Evolutionary conservation across 2,113 vertebrate species (phyloP).

Genomic region (Bubo blakistoni): DNA sequence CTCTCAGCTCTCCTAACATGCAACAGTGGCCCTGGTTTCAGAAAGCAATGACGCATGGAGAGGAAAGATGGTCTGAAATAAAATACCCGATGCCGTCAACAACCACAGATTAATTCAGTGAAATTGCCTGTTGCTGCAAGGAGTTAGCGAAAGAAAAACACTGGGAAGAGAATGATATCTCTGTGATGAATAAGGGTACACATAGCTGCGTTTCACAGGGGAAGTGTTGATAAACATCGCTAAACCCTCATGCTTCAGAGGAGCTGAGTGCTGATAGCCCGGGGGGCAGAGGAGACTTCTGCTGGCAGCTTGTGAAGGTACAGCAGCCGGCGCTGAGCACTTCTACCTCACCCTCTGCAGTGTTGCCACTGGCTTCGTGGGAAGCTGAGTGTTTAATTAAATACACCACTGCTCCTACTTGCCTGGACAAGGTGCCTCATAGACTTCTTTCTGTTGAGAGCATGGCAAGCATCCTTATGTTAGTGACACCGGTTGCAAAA

Average conservation of each 20-base stretch:
- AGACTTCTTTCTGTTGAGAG: not conserved
- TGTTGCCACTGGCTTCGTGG: not conserved
- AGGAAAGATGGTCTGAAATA: not conserved
- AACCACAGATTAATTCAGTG: conserved; percentile 13
- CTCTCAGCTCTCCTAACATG: not conserved
- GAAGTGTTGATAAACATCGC: conserved; percentile 21
- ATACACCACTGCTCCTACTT: not conserved
- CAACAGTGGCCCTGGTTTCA: not conserved
- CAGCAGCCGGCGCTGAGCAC: not conserved
- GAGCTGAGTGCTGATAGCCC: not conserved
- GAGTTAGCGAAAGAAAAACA: conserved; percentile 25
- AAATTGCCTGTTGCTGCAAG: not conserved
- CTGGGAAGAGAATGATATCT: not conserved
- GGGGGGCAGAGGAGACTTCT: not conserved
- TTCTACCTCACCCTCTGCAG: not conserved
- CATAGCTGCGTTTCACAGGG: not conserved
- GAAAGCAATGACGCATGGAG: not conserved
- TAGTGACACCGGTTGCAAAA: not conserved
- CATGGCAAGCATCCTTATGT: not conserved
- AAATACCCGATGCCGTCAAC: not conserved
- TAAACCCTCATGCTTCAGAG: not conserved
- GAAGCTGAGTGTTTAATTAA: not conserved
- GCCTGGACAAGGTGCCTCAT: not conserved
- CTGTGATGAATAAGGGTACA: not conserved
- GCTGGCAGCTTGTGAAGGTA: not conserved